These are phyloP conservation scores for Drosophila eohydei DNA, from an alignment of 2,888 invertebrate species.

Conservation along the genomic window DNA sequence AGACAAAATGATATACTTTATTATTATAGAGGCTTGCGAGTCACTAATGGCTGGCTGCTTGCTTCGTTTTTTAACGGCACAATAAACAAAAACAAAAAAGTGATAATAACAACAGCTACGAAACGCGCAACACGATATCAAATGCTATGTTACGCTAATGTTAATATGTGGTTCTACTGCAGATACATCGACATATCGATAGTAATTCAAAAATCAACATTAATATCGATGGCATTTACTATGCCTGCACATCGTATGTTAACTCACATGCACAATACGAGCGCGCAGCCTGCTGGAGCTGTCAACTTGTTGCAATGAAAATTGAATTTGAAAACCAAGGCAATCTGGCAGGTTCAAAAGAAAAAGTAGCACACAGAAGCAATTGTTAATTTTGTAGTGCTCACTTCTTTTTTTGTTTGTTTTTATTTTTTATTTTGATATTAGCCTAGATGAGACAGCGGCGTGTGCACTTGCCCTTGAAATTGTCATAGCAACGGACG, in stretches of 20 bases:
- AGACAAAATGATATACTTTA: slow-evolving; percentile 24
- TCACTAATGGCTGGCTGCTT: slow-evolving; percentile 5
- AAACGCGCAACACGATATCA: slow-evolving; percentile 53
- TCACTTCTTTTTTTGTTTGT: not conserved
- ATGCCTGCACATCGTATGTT: slow-evolving; percentile 4
- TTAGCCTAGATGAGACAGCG: slow-evolving; percentile 1
- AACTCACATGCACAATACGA: not conserved
- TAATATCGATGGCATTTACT: slow-evolving; percentile 8
- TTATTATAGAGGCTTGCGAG: slow-evolving; percentile 21
- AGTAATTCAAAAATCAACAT: not conserved
- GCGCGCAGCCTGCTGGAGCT: slow-evolving; percentile 36
- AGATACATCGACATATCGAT: slow-evolving; percentile 14
- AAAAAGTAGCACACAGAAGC: slow-evolving; percentile 6
- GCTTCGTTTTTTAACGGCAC: slow-evolving; percentile 34
- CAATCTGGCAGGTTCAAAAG: slow-evolving; percentile 29
- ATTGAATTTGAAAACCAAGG: slow-evolving; percentile 40
- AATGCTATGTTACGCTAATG: slow-evolving; percentile 31
- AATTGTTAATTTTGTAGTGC: slow-evolving; percentile 2
- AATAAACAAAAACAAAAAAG: slow-evolving; percentile 58
- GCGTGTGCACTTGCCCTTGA: slow-evolving; percentile 20
- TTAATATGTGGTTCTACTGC: slow-evolving; percentile 11
- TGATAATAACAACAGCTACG: slow-evolving; percentile 43
- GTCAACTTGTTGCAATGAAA: slow-evolving; percentile 35
- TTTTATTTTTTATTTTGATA: slow-evolving; percentile 10
- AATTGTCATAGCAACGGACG: slow-evolving; percentile 49